Evolutionary conservation across 2,113 vertebrate genomes (phyloP).

Genomic region (Arizona elegans): DNA sequence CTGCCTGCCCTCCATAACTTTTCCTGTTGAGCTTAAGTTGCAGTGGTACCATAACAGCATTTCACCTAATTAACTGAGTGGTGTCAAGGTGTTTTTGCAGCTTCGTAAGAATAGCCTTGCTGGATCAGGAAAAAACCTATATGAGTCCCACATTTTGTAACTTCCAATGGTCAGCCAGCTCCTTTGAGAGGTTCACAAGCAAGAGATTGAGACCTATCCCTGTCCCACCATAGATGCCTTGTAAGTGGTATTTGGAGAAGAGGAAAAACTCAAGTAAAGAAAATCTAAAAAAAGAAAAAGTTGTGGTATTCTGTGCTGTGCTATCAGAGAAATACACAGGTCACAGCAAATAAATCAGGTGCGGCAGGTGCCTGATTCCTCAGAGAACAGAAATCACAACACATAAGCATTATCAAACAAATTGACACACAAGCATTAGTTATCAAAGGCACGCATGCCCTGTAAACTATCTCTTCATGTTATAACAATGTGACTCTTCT

Average conservation of each 20-base stretch:
- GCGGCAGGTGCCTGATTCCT: background rate
- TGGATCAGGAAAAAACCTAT: background rate
- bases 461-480: background rate
- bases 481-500: background rate
- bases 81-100: background rate
- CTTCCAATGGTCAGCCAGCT: background rate
- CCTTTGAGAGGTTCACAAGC: background rate
- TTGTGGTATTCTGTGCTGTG: background rate
- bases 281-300: no score
- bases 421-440: background rate
- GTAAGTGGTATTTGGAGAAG: background rate
- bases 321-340: background rate
- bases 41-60: background rate
- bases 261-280: background rate
- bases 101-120: background rate
- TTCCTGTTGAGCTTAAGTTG: background rate
- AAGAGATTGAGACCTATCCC: background rate
- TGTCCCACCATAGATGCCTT: background rate
- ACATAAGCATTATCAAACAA: background rate
- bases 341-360: background rate
- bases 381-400: background rate
- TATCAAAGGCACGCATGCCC: background rate
- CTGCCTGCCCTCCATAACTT: background rate
- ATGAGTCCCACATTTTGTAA: background rate
- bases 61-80: background rate